These are phyloP conservation scores for Periphyllus acericola DNA, from an alignment of 2,888 invertebrate genomes.

Conservation along the genomic window DNA sequence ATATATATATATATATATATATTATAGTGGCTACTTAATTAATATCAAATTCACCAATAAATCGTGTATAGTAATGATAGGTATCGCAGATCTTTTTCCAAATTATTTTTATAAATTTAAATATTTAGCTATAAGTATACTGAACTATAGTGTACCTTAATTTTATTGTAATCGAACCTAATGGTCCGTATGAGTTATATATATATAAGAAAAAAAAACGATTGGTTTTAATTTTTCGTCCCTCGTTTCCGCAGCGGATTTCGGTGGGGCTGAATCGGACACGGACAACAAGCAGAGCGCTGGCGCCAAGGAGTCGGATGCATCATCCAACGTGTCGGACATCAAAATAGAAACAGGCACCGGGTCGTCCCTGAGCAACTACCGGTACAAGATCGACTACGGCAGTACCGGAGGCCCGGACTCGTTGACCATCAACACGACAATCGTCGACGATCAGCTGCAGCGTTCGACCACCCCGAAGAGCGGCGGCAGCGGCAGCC, in stretches of 20 bases:
- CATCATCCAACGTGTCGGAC: slow-evolving; percentile 92
- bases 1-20: too few species aligned
- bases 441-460: slow-evolving; percentile 68
- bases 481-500: slow-evolving; percentile 70
- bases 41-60: too few species aligned
- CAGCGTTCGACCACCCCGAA: slow-evolving; percentile 64
- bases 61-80: too few species aligned
- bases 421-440: slow-evolving; percentile 63
- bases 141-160: too few species aligned
- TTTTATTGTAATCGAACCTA: too few species aligned
- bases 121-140: too few species aligned
- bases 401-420: slow-evolving; percentile 70
- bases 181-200: too few species aligned
- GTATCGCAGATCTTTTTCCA: too few species aligned
- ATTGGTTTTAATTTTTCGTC: too few species aligned
- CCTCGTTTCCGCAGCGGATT: slow-evolving; percentile 74
- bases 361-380: slow-evolving; percentile 78
- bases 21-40: too few species aligned
- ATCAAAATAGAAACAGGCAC: slow-evolving; percentile 87
- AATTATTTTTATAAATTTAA: too few species aligned
- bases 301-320: slow-evolving; percentile 75
- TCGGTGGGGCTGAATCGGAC: slow-evolving; percentile 89
- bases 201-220: too few species aligned
- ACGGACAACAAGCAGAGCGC: slow-evolving; percentile 71
- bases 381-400: slow-evolving; percentile 67